Conservation (phyloP, 1,140 invertebrate genomes). For the Archegozetes longisetosus region DNA sequence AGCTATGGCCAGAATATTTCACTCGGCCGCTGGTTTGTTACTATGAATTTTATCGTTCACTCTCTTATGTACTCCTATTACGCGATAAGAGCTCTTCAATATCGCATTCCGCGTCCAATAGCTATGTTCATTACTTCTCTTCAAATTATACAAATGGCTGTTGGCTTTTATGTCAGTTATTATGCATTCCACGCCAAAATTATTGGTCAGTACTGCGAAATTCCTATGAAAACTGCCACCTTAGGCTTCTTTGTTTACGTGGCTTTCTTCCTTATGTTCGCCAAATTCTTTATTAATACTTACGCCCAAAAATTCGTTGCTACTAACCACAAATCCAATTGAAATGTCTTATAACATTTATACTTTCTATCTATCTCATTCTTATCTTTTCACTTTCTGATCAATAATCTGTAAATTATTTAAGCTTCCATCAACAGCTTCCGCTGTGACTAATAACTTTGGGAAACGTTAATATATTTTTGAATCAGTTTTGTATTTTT, state of each 20-base stretch:
- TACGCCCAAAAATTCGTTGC: too few relatives aligned
- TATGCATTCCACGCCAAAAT: constrained; percentile 45
- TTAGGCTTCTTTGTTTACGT: constrained; percentile 33
- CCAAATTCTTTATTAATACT: constrained; percentile 72
- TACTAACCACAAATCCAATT: too few relatives aligned
- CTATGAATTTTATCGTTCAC: constrained; percentile 96
- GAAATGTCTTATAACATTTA: too few relatives aligned
- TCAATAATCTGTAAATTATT: too few relatives aligned
- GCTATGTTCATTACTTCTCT: constrained; percentile 82
- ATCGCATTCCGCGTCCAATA: constrained; percentile 58
- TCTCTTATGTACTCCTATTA: constrained; percentile 97
- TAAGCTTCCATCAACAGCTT: too few relatives aligned
- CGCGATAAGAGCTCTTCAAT: constrained; percentile 69
- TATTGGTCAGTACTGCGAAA: constrained; percentile 28
- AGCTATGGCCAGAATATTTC: constrained; percentile 90
- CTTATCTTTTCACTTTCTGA: too few relatives aligned
- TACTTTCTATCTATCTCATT: too few relatives aligned
- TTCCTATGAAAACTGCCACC: constrained; percentile 30
- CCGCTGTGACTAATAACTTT: too few relatives aligned
- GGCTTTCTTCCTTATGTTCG: constrained; percentile 77
- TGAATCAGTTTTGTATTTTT: too few relatives aligned
- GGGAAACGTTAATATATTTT: too few relatives aligned
- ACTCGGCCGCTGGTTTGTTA: constrained; percentile 93
- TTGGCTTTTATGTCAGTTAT: constrained; percentile 76
- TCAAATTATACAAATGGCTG: constrained; percentile 86